Evolutionary conservation across 2,797 vertebrate genomes (phyloP), one percentile per base, ranked within the genome.

Genomic region (Zenarchopterus dispar): DNA sequence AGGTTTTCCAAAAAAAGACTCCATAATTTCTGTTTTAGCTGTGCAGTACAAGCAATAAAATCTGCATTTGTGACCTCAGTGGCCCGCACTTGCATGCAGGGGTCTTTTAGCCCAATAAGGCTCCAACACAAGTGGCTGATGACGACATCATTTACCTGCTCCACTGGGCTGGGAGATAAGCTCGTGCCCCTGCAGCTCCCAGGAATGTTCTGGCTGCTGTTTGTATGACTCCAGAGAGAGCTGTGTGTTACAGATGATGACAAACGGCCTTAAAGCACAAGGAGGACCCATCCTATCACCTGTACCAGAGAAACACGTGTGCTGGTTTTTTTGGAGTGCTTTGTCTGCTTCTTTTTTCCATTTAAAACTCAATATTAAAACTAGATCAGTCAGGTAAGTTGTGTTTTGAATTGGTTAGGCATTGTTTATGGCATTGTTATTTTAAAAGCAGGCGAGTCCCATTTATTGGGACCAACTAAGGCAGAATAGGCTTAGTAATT

Each of bases 121-220:
- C 74, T 77, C 54, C 61, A 52, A 74, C 68, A 73, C 64, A 66
- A 84, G 84, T 79, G 74, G 74, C 71, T 83, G 84, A 87, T 86
- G 89, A 91, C 74, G 81, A 86, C 86, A 84, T 89, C 83, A 70
- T 91, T 89, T 90, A 90, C 84, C 86, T 91, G 90, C 88, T 91
- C 86, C 90, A 90, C 79, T 89, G 87, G 86, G 81, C 87, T 86
- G 84, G 72, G 81, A 89, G 87, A 90, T 88, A 88, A 85, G 83
- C 83, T 83, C 58, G 11, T 84, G 78, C 84, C 84, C 88, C 85
- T 46, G 83, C 87, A 86, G 87, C 85, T 87, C 83, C 84, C 75
- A 61, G 73, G 72, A 85, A 86, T 84, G 81, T 88, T 85, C 80
- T 54, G 77, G 78, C 77, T 86, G 82, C 76, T 78, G 82, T 86